Evolutionary conservation across 1,140 invertebrate genomes (phyloP), one percentile per base, ranked within the genome.

Genomic region (Leptestheria dahalacensis): DNA sequence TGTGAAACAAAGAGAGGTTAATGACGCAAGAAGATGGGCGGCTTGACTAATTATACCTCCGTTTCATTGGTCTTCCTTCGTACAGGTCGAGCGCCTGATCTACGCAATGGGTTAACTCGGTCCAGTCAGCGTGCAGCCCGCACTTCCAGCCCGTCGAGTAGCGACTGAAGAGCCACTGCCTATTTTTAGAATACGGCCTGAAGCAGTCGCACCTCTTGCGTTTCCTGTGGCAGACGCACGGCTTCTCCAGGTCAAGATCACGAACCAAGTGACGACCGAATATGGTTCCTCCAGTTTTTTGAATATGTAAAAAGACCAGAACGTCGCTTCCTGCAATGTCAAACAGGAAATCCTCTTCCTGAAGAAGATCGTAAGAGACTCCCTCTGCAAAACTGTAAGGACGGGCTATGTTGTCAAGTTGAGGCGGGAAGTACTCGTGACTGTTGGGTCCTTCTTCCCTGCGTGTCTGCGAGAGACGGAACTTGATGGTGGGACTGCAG

Each of bases 91-190:
- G 77, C 67, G 88, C 88, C 49, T 81, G 79, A 69, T 91, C 86
- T 48, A 94, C 90, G 73, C 91, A 89, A 67, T 81, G 82, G 11
- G 88, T 91, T 57, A 98, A 71, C 75, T 98, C 94, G 12, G 95
- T 97, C 86, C 92, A 99, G 75, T 99, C 91, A 10, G 96, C 93
- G 74, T 99, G 96, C 18, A 99, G 75, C 54, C 96, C 95, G 77
- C 96, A 99, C 68, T 91, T 90, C 96, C 96, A 99, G 52, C 96
- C 96, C 18, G 92, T 97, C 6, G 94, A 97, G 74, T 97, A 97
- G 66, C 96, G 81, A 69, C 92, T 97, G 74, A 99, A 98, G 51
- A 99, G 78, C 96, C 96, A 99, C 74, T 86, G 85, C 77, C 92
- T 85, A 71, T 88, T 84, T 68, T 84, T 81, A 76, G 87, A 85